phyloP scores from a whole-genome alignment of 2,888 invertebrate genomes.

The Dolichopus griseipennis region DNA sequence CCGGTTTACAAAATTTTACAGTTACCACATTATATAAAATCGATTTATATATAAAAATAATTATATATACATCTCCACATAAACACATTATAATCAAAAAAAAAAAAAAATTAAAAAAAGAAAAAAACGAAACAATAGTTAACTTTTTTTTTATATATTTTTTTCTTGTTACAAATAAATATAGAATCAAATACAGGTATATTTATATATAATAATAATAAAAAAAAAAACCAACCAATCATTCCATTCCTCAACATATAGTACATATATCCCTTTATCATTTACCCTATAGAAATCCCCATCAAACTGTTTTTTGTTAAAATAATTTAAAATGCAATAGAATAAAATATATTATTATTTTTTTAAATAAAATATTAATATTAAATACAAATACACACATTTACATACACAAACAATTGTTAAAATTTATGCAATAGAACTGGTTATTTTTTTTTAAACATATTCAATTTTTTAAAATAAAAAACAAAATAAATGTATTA shows the following conservation, averaged over 20 bases:
- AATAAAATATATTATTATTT: not conserved
- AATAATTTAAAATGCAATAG: not conserved
- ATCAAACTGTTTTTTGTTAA: not conserved
- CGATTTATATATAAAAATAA: not conserved
- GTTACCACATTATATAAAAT: constrained; percentile 30
- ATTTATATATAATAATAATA: constrained; percentile 3
- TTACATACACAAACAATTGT: not conserved
- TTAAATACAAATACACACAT: not conserved
- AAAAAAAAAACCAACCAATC: not conserved
- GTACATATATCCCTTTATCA: not conserved
- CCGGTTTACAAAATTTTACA: constrained; percentile 44
- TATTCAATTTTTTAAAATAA: not conserved
- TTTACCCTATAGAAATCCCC: not conserved
- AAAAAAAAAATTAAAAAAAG: not conserved
- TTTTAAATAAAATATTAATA: constrained; percentile 4
- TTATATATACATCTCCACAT: not conserved
- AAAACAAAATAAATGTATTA: not conserved
- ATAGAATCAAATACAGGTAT: not conserved
- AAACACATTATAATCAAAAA: not conserved
- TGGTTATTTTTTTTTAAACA: not conserved
- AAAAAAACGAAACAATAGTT: not conserved
- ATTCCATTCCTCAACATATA: not conserved
- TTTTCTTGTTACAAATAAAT: not conserved
- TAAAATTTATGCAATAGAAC: constrained; percentile 5
- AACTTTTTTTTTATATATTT: not conserved